These are phyloP conservation scores for Sebastes matsubarae DNA, from an alignment of 2,797 vertebrate species.

Conservation along the genomic window DNA sequence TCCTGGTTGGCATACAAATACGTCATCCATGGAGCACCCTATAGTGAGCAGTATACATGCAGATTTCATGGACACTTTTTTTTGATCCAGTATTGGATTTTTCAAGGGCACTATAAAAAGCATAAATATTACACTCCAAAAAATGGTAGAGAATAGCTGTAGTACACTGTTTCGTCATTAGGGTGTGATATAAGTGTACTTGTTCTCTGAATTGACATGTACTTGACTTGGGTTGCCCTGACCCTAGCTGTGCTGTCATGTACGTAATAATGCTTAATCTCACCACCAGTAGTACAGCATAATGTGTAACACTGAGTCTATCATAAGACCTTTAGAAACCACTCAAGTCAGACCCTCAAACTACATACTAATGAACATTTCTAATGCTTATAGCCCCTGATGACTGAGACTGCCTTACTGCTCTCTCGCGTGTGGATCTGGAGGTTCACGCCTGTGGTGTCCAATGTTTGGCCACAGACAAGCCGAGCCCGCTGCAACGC, in stretches of 20 bases:
- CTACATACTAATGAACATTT: slow-evolving; percentile 12
- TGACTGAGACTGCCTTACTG: not conserved
- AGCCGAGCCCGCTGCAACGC: not conserved
- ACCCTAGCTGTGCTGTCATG: not conserved
- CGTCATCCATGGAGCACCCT: not conserved
- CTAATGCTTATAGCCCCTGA: not conserved
- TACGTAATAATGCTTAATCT: not conserved
- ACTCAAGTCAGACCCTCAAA: slow-evolving; percentile 10
- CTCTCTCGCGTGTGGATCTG: slow-evolving; percentile 18
- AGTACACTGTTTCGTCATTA: not conserved
- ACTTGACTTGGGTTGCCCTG: not conserved
- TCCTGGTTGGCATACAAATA: too few species aligned
- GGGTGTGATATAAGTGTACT: not conserved
- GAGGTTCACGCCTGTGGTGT: slow-evolving; percentile 41
- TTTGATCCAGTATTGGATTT: not conserved
- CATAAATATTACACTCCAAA: too few species aligned
- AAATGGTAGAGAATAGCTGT: not conserved
- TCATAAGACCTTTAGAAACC: slow-evolving; percentile 19
- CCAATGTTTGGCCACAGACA: slow-evolving; percentile 31
- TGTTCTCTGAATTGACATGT: not conserved
- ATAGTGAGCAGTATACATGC: not conserved
- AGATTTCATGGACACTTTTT: not conserved
- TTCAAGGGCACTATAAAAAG: not conserved
- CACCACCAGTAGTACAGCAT: not conserved
- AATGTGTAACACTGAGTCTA: slow-evolving; percentile 2